Conservation (phyloP, 2,113 vertebrate species). For the Oriolus oriolus region DNA sequence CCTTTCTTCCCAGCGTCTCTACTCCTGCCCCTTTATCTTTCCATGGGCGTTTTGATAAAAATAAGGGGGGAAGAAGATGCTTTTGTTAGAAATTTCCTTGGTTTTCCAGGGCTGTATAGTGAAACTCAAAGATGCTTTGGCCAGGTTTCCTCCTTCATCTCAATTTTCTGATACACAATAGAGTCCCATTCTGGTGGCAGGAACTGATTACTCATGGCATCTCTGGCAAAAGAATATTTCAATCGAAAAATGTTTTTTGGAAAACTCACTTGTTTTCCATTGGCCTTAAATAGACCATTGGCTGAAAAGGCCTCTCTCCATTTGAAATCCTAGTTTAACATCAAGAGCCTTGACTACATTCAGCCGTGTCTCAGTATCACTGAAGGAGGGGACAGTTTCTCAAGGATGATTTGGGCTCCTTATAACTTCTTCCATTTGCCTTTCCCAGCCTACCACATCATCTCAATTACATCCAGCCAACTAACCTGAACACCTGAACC, state of each 20-base stretch:
- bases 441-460: not conserved
- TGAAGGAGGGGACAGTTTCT: not conserved
- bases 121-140: not conserved
- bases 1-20: not conserved
- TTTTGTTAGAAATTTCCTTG: not conserved
- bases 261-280: conserved; percentile 13
- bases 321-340: not conserved
- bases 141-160: not conserved
- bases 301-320: not conserved
- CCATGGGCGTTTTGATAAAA: not conserved
- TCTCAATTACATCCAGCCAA: not conserved
- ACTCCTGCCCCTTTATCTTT: not conserved
- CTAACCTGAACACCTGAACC: not conserved
- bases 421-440: not conserved
- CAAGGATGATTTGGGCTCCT: not conserved
- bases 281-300: not conserved
- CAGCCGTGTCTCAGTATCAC: not conserved
- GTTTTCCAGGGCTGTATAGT: not conserved
- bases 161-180: not conserved
- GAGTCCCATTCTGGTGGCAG: not conserved
- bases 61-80: not conserved
- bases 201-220: not conserved
- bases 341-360: not conserved
- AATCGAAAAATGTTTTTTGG: not conserved
- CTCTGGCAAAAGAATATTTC: not conserved